Conservation (phyloP, 1,140 invertebrate genomes). For the Hydropsyche tenuis region DNA sequence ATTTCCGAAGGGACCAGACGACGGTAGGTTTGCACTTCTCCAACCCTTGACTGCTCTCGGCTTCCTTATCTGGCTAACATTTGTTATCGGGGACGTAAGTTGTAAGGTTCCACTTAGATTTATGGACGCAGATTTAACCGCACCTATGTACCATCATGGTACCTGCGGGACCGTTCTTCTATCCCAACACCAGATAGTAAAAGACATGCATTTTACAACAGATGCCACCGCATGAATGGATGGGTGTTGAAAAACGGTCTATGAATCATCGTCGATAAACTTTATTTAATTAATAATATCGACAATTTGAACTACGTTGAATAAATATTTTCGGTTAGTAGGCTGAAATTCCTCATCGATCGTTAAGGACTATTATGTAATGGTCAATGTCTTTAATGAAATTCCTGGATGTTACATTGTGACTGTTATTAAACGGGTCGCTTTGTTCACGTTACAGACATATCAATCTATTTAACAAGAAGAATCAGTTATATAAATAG, state of each 20-base stretch:
- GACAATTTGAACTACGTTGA: neutral
- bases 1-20: too few species aligned
- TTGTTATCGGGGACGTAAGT: constrained; percentile 49
- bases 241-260: too few species aligned
- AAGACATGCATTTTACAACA: too few species aligned
- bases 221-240: too few species aligned
- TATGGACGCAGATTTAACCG: constrained; percentile 46
- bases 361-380: neutral
- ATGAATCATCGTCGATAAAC: too few species aligned
- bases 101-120: constrained; percentile 49
- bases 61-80: constrained; percentile 44
- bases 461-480: too few species aligned
- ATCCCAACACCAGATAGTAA: too few species aligned
- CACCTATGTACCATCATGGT: neutral
- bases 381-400: neutral
- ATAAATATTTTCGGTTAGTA: neutral
- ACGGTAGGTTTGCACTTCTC: neutral
- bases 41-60: neutral
- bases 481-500: too few species aligned
- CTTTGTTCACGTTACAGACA: neutral
- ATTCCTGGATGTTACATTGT: neutral
- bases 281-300: too few species aligned
- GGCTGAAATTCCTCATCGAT: too few species aligned
- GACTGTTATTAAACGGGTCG: too few species aligned
- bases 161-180: too few species aligned